Conservation (phyloP, 2,797 vertebrate species). For the Acipenser ruthenus region DNA sequence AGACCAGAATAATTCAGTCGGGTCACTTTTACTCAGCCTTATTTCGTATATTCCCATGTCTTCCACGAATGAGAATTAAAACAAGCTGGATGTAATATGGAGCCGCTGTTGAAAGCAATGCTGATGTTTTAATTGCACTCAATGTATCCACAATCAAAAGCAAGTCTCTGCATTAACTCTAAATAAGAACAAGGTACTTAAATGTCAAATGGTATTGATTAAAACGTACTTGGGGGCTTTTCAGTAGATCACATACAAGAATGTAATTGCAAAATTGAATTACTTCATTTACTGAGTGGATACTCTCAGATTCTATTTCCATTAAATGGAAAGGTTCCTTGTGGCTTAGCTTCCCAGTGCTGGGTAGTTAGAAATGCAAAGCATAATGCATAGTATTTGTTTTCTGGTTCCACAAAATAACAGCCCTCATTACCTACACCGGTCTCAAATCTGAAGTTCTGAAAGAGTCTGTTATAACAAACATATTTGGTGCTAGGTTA, state of each 20-base stretch:
- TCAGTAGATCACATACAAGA: slow-evolving; percentile 23
- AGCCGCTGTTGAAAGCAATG: slow-evolving; percentile 17
- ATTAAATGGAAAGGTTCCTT: slow-evolving; percentile 5
- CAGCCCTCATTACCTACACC: no score
- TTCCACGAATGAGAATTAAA: not conserved
- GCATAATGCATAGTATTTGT: no score
- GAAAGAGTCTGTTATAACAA: no score
- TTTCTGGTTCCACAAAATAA: no score
- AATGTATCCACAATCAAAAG: slow-evolving; percentile 18
- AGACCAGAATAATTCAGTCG: not conserved
- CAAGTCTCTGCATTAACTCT: slow-evolving; percentile 15
- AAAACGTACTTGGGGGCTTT: slow-evolving; percentile 26
- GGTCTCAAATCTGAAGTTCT: no score
- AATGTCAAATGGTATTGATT: slow-evolving; percentile 30
- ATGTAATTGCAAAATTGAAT: slow-evolving; percentile 26
- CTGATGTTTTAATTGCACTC: slow-evolving; percentile 25
- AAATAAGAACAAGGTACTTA: slow-evolving; percentile 26
- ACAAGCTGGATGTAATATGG: slow-evolving; percentile 8
- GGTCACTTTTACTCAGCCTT: slow-evolving; percentile 6
- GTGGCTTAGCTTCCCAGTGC: not conserved
- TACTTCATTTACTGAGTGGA: slow-evolving; percentile 24
- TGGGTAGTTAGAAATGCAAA: no score
- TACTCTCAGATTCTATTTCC: slow-evolving; percentile 11
- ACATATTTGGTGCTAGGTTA: no score
- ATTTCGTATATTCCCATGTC: slow-evolving; percentile 19